Conservation (phyloP, 2,797 vertebrate genomes). For the Falco cherrug region DNA sequence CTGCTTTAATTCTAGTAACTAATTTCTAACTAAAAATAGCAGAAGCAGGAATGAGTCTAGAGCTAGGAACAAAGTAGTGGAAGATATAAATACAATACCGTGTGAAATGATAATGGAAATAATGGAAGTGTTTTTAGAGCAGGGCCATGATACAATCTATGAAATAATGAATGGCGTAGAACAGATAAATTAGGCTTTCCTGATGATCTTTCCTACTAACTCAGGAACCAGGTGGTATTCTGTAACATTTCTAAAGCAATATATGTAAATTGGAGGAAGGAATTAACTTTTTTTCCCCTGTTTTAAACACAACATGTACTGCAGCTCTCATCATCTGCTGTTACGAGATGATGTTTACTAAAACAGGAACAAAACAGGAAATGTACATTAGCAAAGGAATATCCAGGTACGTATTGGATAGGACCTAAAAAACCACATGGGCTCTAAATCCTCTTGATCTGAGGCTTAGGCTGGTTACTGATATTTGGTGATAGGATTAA, state of each 20-base stretch:
- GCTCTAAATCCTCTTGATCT: neutral
- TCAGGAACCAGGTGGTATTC: neutral
- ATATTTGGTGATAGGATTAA: neutral
- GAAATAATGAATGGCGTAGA: neutral
- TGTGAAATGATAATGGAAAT: neutral
- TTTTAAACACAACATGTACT: neutral
- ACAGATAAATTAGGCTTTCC: neutral
- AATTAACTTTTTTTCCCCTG: neutral
- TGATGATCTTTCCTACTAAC: slow-evolving; percentile 3
- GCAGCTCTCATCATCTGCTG: neutral
- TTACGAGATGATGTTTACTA: neutral
- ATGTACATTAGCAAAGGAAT: neutral
- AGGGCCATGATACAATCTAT: neutral
- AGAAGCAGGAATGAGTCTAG: neutral
- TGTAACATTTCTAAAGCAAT: neutral
- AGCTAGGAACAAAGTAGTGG: slow-evolving; percentile 8
- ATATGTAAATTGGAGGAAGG: neutral
- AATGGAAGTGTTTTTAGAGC: neutral
- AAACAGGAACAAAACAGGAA: neutral
- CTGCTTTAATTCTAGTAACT: slow-evolving; percentile 33
- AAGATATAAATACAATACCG: neutral
- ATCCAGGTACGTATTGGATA: neutral
- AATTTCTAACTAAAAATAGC: neutral
- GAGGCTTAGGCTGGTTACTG: neutral
- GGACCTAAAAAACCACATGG: neutral